Conservation (phyloP, 2,797 vertebrate genomes). For the Petrocephalus sullivani region DNA sequence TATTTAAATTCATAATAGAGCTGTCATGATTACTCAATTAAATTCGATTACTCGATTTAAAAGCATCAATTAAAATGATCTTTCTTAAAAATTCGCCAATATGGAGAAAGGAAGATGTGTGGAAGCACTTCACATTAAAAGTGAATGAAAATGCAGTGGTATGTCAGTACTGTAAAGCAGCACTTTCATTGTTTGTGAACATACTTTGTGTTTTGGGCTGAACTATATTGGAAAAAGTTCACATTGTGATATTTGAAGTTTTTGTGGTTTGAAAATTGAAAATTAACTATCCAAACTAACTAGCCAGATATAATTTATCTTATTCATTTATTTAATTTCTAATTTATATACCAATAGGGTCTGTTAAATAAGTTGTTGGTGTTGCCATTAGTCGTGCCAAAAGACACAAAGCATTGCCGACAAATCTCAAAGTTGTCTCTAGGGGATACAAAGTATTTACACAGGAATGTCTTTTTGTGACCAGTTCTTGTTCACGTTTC, state of each 20-base stretch:
- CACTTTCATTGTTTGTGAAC: background rate
- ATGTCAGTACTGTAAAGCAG: background rate
- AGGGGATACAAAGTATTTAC: background rate
- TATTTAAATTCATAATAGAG: background rate
- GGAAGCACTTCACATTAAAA: background rate
- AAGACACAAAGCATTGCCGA: background rate
- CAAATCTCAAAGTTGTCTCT: background rate
- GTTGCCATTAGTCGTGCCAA: background rate
- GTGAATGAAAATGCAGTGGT: background rate
- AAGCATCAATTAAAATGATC: background rate
- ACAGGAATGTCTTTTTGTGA: background rate
- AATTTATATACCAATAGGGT: background rate
- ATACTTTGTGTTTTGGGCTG: background rate
- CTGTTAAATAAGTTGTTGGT: background rate
- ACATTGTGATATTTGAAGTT: background rate
- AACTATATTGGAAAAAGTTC: background rate
- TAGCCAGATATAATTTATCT: background rate
- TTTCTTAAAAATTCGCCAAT: background rate
- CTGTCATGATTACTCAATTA: background rate
- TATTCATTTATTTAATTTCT: no score
- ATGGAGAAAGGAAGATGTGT: background rate
- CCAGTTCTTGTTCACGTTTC: background rate
- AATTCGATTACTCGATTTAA: background rate
- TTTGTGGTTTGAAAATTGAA: background rate
- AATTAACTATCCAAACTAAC: background rate